Evolutionary conservation across 2,797 vertebrate genomes (phyloP).

Genomic region (Sparidentex hasta): DNA sequence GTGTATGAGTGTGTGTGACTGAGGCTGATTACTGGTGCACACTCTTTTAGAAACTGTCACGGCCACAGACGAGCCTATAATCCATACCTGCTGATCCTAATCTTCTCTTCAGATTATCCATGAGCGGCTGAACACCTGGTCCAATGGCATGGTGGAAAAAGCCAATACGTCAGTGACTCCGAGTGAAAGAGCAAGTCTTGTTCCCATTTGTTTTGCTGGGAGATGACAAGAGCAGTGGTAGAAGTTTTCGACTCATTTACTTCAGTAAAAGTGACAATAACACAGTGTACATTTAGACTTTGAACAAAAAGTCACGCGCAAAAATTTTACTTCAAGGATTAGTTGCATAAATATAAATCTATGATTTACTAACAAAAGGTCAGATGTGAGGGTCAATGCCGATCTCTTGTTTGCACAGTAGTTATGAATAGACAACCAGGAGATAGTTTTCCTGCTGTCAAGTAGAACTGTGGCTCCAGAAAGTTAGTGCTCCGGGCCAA

Average conservation of each 20-base stretch:
- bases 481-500: background rate
- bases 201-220: background rate
- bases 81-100: slow-evolving; percentile 66
- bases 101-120: slow-evolving; percentile 68
- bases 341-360: background rate
- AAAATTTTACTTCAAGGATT: background rate
- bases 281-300: background rate
- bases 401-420: background rate
- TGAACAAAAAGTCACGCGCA: background rate
- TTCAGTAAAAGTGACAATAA: background rate
- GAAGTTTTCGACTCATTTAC: background rate
- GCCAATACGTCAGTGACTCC: slow-evolving; percentile 33
- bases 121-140: slow-evolving; percentile 51
- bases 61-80: slow-evolving; percentile 57
- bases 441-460: background rate
- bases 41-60: slow-evolving; percentile 59
- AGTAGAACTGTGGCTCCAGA: background rate
- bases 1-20: slow-evolving; percentile 41
- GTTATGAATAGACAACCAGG: background rate
- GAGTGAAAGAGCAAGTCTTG: background rate
- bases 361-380: background rate
- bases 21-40: slow-evolving; percentile 58
- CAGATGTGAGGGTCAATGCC: background rate
- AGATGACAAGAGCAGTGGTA: background rate
- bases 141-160: slow-evolving; percentile 20